These are phyloP conservation scores for Escarpia spicata DNA, from an alignment of 2,888 invertebrate species.

Conservation along the genomic window DNA sequence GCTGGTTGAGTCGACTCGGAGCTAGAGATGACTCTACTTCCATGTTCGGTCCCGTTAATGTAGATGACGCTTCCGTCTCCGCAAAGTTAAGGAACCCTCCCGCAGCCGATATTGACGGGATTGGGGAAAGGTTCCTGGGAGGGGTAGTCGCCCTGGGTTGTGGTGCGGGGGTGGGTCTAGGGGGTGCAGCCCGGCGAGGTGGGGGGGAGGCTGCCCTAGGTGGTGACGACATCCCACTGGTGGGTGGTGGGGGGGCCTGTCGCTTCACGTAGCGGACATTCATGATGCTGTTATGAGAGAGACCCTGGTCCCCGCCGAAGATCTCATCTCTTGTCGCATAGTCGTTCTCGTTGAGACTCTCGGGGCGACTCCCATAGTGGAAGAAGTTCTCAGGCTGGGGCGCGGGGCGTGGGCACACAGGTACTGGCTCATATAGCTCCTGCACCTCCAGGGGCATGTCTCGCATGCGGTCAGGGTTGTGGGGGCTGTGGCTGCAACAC, in stretches of 20 bases:
- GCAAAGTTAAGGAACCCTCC: neutral
- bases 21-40: neutral
- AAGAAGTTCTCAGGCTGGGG: constrained; percentile 44
- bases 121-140: neutral
- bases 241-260: constrained; percentile 28
- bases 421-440: constrained; percentile 52
- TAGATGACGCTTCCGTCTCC: neutral
- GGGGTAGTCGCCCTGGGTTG: neutral
- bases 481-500: constrained; percentile 53
- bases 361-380: constrained; percentile 27
- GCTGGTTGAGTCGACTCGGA: constrained; percentile 29
- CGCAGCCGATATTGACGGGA: neutral
- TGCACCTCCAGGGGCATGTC: constrained; percentile 46
- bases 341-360: neutral
- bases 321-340: constrained; percentile 27
- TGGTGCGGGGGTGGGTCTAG: neutral
- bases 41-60: neutral
- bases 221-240: neutral
- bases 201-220: constrained; percentile 33
- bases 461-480: constrained; percentile 58
- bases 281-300: constrained; percentile 59
- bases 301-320: constrained; percentile 32
- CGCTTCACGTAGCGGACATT: constrained; percentile 61
- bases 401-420: constrained; percentile 45
- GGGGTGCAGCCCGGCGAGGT: constrained; percentile 36